These are phyloP conservation scores for Hirundichthys speculiger DNA, from an alignment of 2,113 vertebrate species.

Conservation along the genomic window DNA sequence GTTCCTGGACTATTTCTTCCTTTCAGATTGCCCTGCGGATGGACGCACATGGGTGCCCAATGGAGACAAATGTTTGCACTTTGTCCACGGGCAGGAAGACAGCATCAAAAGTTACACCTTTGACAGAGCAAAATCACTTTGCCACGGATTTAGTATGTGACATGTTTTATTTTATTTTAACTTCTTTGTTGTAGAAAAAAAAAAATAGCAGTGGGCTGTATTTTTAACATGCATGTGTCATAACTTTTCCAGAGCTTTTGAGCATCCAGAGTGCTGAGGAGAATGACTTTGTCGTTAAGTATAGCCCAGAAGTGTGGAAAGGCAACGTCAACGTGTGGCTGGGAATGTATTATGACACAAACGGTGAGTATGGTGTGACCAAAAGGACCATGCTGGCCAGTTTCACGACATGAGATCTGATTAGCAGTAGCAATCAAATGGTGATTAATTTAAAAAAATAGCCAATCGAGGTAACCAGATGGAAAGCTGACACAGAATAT, in stretches of 20 bases:
- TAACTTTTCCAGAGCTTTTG: conserved; percentile 72
- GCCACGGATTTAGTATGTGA: conserved; percentile 65
- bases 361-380: conserved; percentile 67
- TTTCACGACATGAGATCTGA: not conserved
- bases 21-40: conserved; percentile 80
- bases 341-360: conserved; percentile 76
- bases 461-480: not conserved
- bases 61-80: conserved; percentile 76
- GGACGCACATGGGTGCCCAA: conserved; percentile 80
- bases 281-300: conserved; percentile 74
- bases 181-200: not conserved
- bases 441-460: not conserved
- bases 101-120: conserved; percentile 73
- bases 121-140: conserved; percentile 64
- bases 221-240: not conserved
- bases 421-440: not conserved
- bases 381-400: not conserved
- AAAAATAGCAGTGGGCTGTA: not conserved
- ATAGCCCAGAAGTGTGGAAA: conserved; percentile 79
- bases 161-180: not conserved
- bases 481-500: no score
- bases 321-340: conserved; percentile 76
- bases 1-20: not conserved
- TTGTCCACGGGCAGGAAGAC: conserved; percentile 80
- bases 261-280: conserved; percentile 70